These are phyloP conservation scores for Trachythela sp. DNA, from an alignment of 64 coral and sea anemone species.

Conservation along the genomic window DNA sequence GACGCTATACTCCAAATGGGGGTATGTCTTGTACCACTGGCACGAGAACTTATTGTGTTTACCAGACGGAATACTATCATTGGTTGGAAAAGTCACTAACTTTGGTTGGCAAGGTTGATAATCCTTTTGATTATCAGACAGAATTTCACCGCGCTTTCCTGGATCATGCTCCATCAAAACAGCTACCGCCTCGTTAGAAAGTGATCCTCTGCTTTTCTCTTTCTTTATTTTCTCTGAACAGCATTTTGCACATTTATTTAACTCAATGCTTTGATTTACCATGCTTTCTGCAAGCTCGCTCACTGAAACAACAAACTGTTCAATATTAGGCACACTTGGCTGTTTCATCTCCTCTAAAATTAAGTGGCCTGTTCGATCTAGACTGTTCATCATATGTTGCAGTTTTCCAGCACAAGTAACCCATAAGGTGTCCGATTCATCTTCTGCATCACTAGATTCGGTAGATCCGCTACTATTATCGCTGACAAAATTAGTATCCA, in stretches of 20 bases:
- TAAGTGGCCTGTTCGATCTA: background rate
- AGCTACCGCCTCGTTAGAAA: too few species aligned
- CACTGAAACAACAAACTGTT: slow-evolving; percentile 16
- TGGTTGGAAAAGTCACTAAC: background rate
- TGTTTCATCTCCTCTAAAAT: slow-evolving; percentile 6
- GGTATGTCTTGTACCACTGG: background rate
- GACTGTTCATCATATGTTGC: slow-evolving; percentile 22
- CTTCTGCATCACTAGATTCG: background rate
- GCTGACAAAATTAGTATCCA: too few species aligned
- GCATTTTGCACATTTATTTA: slow-evolving; percentile 3
- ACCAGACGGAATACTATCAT: background rate
- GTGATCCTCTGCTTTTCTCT: background rate
- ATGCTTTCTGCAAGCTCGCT: background rate
- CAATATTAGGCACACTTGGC: slow-evolving; percentile 4
- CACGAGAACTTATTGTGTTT: background rate
- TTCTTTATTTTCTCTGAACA: background rate
- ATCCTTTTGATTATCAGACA: too few species aligned
- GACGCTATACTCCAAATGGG: background rate
- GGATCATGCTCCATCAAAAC: background rate
- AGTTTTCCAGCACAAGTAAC: slow-evolving; percentile 7
- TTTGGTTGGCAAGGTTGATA: background rate
- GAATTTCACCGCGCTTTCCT: too few species aligned
- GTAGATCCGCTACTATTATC: too few species aligned
- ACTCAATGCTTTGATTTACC: background rate
- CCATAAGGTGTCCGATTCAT: background rate